Evolutionary conservation across 2,797 vertebrate genomes (phyloP).

Genomic region (Gymnothorax javanicus): DNA sequence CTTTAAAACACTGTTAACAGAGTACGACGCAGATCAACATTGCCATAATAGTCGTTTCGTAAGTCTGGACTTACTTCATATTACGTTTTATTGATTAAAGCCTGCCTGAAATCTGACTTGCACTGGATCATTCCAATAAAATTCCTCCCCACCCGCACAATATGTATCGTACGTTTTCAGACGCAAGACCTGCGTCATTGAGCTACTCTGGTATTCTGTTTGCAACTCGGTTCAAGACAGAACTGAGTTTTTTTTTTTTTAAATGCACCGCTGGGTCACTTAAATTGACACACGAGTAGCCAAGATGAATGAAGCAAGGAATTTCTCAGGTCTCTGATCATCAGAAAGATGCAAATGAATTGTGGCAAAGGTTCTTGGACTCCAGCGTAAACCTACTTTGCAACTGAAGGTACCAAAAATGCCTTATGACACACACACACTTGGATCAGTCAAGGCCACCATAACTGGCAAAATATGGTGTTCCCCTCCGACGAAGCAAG

Average conservation of each 20-base stretch:
- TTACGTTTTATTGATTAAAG: neutral
- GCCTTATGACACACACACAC: too few relatives aligned
- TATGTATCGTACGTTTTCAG: conserved; percentile 15
- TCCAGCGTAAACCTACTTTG: too few relatives aligned
- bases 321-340: neutral
- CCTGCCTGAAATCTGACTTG: neutral
- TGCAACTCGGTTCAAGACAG: conserved; percentile 32
- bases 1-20: neutral
- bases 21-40: neutral
- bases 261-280: neutral
- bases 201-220: conserved; percentile 50
- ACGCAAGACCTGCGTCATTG: conserved; percentile 41
- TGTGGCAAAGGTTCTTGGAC: neutral
- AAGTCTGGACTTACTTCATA: neutral
- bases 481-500: too few relatives aligned
- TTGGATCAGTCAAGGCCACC: too few relatives aligned
- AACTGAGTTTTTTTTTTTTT: neutral
- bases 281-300: neutral
- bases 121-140: neutral
- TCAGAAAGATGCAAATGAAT: neutral
- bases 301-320: neutral
- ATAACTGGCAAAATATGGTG: too few relatives aligned
- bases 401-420: too few relatives aligned
- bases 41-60: neutral
- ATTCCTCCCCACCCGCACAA: conserved; percentile 2